A percentile compares a stretch with the other conserved stretches of the same genome.
phyloP scores from a whole-genome alignment of 1,140 invertebrate genomes.

The Rhagoletis pomonella region DNA sequence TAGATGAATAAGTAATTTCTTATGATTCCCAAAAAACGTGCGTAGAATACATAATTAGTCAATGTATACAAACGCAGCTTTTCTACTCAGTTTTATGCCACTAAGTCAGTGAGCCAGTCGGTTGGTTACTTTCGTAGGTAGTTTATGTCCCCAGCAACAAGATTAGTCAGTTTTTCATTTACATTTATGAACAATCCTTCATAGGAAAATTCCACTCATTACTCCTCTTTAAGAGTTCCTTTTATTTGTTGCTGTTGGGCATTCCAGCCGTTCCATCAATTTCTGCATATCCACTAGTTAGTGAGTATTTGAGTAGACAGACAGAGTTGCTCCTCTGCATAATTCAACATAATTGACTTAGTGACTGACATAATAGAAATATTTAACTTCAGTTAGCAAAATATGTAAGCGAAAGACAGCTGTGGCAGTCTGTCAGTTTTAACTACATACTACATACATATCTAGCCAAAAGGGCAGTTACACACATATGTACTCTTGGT shows the following conservation, averaged over 20 bases:
- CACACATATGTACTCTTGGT: background rate
- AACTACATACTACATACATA: background rate
- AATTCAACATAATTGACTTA: slow-evolving; percentile 38
- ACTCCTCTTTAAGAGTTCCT: too few species aligned
- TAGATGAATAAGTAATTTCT: too few species aligned
- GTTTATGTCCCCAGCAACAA: background rate
- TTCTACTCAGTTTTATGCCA: background rate
- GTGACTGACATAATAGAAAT: slow-evolving; percentile 42
- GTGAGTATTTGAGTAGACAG: too few species aligned
- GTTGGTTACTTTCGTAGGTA: background rate
- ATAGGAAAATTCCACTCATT: too few species aligned
- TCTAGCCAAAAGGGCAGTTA: background rate
- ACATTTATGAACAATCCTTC: too few species aligned
- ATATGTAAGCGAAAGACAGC: background rate
- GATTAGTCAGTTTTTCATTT: too few species aligned
- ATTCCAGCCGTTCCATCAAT: too few species aligned
- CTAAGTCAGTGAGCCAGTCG: background rate
- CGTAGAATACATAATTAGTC: background rate
- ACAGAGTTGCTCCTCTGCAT: slow-evolving; percentile 15
- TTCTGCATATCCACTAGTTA: too few species aligned
- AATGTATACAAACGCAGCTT: background rate
- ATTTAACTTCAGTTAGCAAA: background rate
- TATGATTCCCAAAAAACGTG: background rate
- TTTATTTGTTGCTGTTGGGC: too few species aligned
- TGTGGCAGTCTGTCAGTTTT: background rate